Conservation (phyloP, 2,113 vertebrate species). For the Saccopteryx bilineata region DNA sequence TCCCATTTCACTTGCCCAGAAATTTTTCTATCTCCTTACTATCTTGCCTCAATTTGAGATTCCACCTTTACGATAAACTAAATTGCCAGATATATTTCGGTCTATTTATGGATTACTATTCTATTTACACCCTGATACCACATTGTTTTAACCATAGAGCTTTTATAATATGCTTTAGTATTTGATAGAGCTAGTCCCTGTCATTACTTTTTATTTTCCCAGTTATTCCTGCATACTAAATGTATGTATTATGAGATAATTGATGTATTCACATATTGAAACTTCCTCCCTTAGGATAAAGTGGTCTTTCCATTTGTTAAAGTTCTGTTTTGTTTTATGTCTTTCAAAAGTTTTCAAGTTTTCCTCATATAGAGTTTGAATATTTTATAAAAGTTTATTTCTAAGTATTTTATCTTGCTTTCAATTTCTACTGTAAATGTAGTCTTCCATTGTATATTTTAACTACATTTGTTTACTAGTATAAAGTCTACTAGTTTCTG, state of each 20-base stretch:
- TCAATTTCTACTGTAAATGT: background rate
- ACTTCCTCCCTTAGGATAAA: background rate
- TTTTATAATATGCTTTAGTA: background rate
- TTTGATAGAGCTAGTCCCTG: background rate
- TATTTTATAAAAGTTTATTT: background rate
- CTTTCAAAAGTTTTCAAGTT: background rate
- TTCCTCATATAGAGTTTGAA: background rate
- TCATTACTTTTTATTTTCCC: background rate
- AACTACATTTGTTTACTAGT: background rate
- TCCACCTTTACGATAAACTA: background rate
- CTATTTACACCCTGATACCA: background rate
- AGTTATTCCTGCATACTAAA: background rate
- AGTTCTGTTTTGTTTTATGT: background rate
- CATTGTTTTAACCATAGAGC: background rate
- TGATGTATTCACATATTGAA: background rate
- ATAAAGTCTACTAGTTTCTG: background rate
- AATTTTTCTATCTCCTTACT: too few species aligned
- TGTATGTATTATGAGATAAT: background rate
- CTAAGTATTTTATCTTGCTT: background rate
- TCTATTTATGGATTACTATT: background rate
- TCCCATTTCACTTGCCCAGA: too few species aligned
- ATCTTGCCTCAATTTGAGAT: background rate
- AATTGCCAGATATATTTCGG: background rate
- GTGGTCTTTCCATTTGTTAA: background rate
- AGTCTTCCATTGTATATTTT: background rate